Conservation (phyloP, 2,113 vertebrate species). For the Brachyhypopomus occidentalis region DNA sequence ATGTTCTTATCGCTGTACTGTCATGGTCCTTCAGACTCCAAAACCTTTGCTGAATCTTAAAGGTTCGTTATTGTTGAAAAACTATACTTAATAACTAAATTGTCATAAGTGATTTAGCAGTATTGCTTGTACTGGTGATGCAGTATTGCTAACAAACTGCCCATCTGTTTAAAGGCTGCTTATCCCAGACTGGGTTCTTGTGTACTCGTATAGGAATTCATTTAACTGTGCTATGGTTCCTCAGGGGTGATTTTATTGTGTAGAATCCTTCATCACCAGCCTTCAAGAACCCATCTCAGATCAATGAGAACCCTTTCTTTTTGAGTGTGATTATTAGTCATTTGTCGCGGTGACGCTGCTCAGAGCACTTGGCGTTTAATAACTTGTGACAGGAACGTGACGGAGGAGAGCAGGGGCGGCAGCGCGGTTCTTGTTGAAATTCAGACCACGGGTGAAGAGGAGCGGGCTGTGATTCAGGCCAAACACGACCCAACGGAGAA, state of each 20-base stretch:
- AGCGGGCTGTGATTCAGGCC: constrained; percentile 21
- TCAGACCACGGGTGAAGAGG: constrained; percentile 35
- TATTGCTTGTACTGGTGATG: no score
- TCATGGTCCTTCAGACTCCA: no score
- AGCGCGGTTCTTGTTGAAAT: constrained; percentile 37
- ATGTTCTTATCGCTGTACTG: no score
- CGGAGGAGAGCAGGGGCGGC: constrained; percentile 5
- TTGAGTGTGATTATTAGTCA: constrained; percentile 11
- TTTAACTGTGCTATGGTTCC: not conserved
- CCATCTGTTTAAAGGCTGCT: not conserved
- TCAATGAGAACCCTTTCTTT: not conserved
- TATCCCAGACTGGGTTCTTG: not conserved
- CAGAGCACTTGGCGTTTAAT: constrained; percentile 16
- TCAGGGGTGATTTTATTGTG: not conserved
- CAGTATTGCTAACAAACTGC: no score
- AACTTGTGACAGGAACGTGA: constrained; percentile 39
- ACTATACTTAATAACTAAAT: no score
- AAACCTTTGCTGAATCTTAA: no score
- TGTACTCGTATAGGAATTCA: not conserved
- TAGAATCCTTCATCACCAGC: not conserved
- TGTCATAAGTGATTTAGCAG: no score
- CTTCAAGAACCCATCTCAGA: not conserved
- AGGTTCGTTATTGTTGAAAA: no score
- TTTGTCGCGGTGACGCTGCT: not conserved
- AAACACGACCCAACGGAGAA: constrained; percentile 28